Base-by-base conservation (phyloP, 2,113 vertebrate genomes). In the Procavia capensis region DNA sequence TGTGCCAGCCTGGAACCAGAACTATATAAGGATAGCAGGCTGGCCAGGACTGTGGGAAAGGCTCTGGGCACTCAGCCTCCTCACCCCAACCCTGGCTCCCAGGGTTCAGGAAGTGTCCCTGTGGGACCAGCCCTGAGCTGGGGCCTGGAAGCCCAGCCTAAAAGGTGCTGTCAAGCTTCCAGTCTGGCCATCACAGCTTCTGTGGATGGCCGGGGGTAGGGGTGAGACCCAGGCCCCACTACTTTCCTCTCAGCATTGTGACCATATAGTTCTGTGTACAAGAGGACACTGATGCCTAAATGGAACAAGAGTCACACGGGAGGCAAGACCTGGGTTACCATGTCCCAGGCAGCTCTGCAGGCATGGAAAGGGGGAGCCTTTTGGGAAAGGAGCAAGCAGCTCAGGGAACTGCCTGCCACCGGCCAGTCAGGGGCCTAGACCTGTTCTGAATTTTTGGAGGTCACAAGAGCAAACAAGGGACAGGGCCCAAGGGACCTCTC, bases 1-100 rank as follows among this genome's bases (percentile, higher is more conserved):
- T 2, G 0, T 78, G 76, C 43, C 45, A 72, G 96, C 5, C 87
- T 66, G 19, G 36, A 82, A 47, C 29, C 22, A 63, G 57, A 41
- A 70, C 92, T 93, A 94, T 72, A 68, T 81, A 82, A 96, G 86
- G 93, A 82, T 36, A 47, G 39, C 31, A 29, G 72, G 76, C 68
- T 76, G 64, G 84, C 66, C 3, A 1, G 36, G 50, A 72, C 0
- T 20, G 5, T 82, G 92, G 72, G 88, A 90, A 96, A 93, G 45
- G 5, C 57, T 85, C 81, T 0, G 4, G 47, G 85, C 54, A 92
- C 81, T 20, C 50, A 34, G 41, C 2, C 36, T 72, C 70, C 70
- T 5, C 70, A 22, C 6, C 9, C 66, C 36, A 24, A 31, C 14
- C 6, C 36, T 1, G 9, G 22, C 36, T 39, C 59, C 64, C 70